A percentile compares a stretch with the other conserved stretches of the same genome.
Conservation (phyloP, 2,888 invertebrate species). For the Drosophila testacea region DNA sequence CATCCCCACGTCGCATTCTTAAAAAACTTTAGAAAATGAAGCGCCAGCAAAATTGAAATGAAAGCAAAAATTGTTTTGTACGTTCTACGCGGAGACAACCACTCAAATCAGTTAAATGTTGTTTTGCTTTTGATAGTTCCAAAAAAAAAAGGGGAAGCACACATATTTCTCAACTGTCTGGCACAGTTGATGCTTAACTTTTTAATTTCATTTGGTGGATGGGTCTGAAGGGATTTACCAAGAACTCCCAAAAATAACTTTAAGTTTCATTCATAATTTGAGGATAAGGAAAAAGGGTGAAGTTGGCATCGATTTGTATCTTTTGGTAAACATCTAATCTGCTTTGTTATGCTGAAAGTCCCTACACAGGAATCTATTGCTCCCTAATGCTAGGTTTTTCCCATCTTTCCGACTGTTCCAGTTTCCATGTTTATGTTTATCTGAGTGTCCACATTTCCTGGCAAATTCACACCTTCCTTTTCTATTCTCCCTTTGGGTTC, state of each 20-base stretch:
- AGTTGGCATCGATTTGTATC: constrained; percentile 10
- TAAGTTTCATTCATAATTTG: constrained; percentile 21
- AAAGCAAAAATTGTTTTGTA: constrained; percentile 37
- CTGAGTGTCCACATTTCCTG: constrained; percentile 45
- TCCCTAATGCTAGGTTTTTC: constrained; percentile 19
- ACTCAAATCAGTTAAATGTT: constrained; percentile 53
- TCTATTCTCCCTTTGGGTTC: constrained; percentile 46
- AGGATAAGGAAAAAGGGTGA: neutral
- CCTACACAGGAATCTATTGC: constrained; percentile 50
- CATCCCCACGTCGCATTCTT: constrained; percentile 22
- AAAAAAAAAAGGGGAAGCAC: neutral
- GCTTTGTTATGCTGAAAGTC: constrained; percentile 32
- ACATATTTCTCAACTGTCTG: constrained; percentile 24
- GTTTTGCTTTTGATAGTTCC: constrained; percentile 21
- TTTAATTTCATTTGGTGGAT: constrained; percentile 63
- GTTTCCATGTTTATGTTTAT: constrained; percentile 68
- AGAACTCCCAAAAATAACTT: constrained; percentile 5
- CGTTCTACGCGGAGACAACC: constrained; percentile 14
- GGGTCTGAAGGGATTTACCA: constrained; percentile 20
- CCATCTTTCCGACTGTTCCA: constrained; percentile 28
- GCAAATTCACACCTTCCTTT: constrained; percentile 59
- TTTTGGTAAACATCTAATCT: constrained; percentile 15
- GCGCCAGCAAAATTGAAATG: constrained; percentile 38
- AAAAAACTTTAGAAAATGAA: constrained; percentile 31
- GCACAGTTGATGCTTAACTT: constrained; percentile 57